These are phyloP conservation scores for Periplaneta americana DNA, from an alignment of 1,140 invertebrate species.

Conservation along the genomic window DNA sequence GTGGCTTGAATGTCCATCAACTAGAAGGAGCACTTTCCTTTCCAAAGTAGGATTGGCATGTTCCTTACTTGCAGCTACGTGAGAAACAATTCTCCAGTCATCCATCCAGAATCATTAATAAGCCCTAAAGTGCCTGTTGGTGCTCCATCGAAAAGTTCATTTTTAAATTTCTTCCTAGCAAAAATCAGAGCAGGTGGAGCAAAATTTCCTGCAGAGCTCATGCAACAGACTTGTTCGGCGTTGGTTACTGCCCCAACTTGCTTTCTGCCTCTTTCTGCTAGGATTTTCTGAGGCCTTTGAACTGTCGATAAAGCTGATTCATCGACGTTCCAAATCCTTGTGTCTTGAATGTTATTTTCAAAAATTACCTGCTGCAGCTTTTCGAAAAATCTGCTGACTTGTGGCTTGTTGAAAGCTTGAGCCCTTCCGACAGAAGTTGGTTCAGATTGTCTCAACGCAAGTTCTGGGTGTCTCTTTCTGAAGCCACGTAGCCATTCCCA, in stretches of 20 bases:
- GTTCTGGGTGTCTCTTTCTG: neutral
- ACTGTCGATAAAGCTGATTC: too few species aligned
- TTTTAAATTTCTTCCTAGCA: conserved; percentile 19
- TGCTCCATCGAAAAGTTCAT: too few species aligned
- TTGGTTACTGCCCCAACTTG: conserved; percentile 26
- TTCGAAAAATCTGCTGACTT: conserved; percentile 25
- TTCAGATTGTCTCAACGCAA: neutral
- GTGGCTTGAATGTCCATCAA: conserved; percentile 33
- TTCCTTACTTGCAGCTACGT: conserved; percentile 29
- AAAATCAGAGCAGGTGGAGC: conserved; percentile 25
- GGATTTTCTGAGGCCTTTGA: too few species aligned
- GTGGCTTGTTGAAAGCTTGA: neutral
- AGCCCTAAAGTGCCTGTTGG: conserved; percentile 22
- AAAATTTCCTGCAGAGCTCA: conserved; percentile 31
- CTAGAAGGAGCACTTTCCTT: conserved; percentile 28
- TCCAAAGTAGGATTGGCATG: conserved; percentile 26
- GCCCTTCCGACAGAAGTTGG: neutral
- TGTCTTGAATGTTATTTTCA: conserved; percentile 26
- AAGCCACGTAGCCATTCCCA: too few species aligned
- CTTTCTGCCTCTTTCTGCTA: conserved; percentile 30
- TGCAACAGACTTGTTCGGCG: conserved; percentile 32
- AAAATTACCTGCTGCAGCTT: conserved; percentile 32
- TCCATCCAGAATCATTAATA: conserved; percentile 27
- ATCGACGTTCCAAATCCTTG: conserved; percentile 35
- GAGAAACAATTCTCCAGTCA: conserved; percentile 29